Percentiles rank a stretch among this genome's conserved stretches.
Evolutionary conservation across 2,888 invertebrate genomes (phyloP).

Genomic region (Amphipoea oculea): DNA sequence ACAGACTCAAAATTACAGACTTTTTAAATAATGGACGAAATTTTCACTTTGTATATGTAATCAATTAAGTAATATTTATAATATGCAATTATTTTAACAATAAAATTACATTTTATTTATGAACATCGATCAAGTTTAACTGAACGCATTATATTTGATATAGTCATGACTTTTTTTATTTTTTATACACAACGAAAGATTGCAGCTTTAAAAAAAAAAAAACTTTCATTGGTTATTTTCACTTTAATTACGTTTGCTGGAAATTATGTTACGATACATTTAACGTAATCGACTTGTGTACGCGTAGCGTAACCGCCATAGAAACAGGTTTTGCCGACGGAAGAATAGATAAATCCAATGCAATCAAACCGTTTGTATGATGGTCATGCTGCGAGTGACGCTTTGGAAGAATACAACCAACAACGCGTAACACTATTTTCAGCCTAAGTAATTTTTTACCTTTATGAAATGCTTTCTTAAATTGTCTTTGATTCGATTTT

Average conservation of each 20-base stretch:
- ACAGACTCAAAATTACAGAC: neutral
- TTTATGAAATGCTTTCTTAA: neutral
- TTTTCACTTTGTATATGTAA: neutral
- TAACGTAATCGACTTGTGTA: too few relatives aligned
- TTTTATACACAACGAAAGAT: conserved; percentile 34
- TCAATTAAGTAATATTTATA: neutral
- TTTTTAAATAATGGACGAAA: neutral
- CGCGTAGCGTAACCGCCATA: too few relatives aligned
- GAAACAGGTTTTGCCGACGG: too few relatives aligned
- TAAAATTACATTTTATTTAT: neutral
- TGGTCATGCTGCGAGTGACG: too few relatives aligned
- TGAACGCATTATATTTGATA: conserved; percentile 29
- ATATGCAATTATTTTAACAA: conserved; percentile 3
- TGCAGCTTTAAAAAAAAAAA: conserved; percentile 14
- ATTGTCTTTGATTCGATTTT: conserved; percentile 10
- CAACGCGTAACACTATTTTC: conserved; percentile 17
- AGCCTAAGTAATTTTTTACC: neutral
- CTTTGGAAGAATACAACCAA: neutral
- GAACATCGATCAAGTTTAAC: conserved; percentile 44
- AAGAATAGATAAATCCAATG: neutral
- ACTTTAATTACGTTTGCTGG: conserved; percentile 9
- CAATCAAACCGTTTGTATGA: neutral
- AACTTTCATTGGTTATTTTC: conserved; percentile 15
- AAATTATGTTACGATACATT: conserved; percentile 7
- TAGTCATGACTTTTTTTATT: conserved; percentile 40